A percentile compares a stretch with the other conserved stretches of the same genome.
Evolutionary conservation across 2,888 invertebrate species (phyloP).

Genomic region (Dilophus febrilis): DNA sequence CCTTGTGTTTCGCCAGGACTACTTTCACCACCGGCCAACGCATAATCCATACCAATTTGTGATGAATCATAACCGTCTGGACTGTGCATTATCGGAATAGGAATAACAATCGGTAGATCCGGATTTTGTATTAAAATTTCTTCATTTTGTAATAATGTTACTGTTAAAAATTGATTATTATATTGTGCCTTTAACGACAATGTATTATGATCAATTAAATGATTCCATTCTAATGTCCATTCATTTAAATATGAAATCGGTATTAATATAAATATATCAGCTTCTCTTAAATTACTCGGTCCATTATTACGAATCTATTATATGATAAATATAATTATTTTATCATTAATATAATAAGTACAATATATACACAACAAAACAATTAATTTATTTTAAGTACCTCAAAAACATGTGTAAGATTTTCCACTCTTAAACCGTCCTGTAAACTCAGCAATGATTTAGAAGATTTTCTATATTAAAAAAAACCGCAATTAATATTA

Average conservation of each 20-base stretch:
- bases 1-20: no score
- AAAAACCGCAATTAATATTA: no score
- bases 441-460: constrained; percentile 23
- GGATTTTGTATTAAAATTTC: constrained; percentile 21
- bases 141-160: constrained; percentile 23
- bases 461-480: constrained; percentile 20
- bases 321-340: neutral
- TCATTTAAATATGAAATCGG: constrained; percentile 24
- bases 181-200: constrained; percentile 22
- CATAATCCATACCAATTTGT: constrained; percentile 6
- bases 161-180: constrained; percentile 19
- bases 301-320: constrained; percentile 25
- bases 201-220: constrained; percentile 23
- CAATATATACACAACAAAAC: no score
- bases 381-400: constrained; percentile 9
- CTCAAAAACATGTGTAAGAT: constrained; percentile 24
- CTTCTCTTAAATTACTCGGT: constrained; percentile 24
- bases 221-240: constrained; percentile 18
- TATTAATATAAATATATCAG: constrained; percentile 22
- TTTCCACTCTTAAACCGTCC: constrained; percentile 19
- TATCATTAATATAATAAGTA: neutral
- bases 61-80: constrained; percentile 11
- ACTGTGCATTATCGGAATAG: constrained; percentile 5
- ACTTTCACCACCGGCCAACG: neutral
- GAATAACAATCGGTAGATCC: constrained; percentile 6